A percentile compares a stretch with the other conserved stretches of the same genome.
Evolutionary conservation across 2,113 vertebrate species (phyloP).

Genomic region (Bubo blakistoni): DNA sequence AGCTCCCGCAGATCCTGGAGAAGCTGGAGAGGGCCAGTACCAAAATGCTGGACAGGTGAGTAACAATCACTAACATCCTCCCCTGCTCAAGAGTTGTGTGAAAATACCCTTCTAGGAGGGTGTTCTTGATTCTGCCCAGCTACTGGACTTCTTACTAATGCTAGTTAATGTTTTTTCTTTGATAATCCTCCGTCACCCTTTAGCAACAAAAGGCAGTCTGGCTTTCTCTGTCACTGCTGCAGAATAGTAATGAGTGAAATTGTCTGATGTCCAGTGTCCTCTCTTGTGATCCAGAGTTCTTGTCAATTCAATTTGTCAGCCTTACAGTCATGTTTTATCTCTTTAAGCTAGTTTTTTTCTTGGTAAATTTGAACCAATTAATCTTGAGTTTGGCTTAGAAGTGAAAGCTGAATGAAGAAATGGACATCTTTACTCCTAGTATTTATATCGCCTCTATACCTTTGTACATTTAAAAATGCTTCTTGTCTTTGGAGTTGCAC

Average conservation of each 20-base stretch:
- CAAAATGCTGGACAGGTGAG: slow-evolving; percentile 96
- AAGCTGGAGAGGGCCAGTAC: slow-evolving; percentile 97
- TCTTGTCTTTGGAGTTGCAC: not conserved
- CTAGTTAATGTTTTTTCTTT: not conserved
- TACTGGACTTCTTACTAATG: not conserved
- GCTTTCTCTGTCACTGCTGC: not conserved
- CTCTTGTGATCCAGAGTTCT: not conserved
- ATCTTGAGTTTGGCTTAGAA: not conserved
- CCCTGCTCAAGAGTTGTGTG: not conserved
- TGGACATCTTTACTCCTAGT: not conserved
- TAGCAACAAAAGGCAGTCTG: not conserved
- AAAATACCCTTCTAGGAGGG: not conserved
- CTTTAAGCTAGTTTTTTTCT: not conserved
- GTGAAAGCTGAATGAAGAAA: not conserved
- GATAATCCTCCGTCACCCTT: not conserved
- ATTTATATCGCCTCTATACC: not conserved
- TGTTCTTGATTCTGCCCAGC: not conserved
- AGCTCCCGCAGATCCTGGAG: slow-evolving; percentile 94
- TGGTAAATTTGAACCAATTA: not conserved
- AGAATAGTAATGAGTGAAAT: not conserved
- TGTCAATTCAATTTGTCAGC: not conserved
- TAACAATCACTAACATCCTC: not conserved
- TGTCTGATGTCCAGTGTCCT: not conserved
- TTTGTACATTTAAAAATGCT: not conserved
- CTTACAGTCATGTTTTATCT: not conserved